Base-by-base conservation (phyloP, 2,888 invertebrate species). In the Abrostola tripartita region DNA sequence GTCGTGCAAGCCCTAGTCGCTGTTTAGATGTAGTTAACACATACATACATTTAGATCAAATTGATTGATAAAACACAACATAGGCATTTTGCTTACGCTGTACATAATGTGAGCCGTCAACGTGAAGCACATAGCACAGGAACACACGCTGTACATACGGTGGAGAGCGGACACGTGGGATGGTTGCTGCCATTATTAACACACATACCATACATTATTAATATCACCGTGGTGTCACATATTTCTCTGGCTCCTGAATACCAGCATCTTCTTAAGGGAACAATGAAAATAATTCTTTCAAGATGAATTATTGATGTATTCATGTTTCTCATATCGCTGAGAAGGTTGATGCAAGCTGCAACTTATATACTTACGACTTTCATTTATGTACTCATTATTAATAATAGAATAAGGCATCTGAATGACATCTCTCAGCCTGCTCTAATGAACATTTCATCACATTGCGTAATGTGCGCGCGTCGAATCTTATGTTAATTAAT, bases 371-470 rank as follows among this genome's bases (percentile, higher is more conserved):
- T 2, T 37, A 11, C 4, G 9, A 10, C 6, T 40, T 51, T 14
- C 49, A 64, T 62, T 40, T 50, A 44, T 55, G 24, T 54, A 52
- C 10, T 55, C 37, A 10, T n/a, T 37, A 11, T n/a, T 40, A 9
- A 59, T 37, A 40, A 6, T 11, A 44, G 42, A 40, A 55, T 41
- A 37, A 8, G 44, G 59, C 65, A 49, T 59, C 50, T 9, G 49
- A 37, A 51, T 51, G 63, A 68, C 78, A 67, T 69, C 69, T 66
- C 69, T 68, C 71, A 62, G 44, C 61, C 66, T 61, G 56, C 24
- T 24, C 54, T 50, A 60, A 74, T 4, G 36, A 49, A 52, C 52
- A 52, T 38, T 9, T 35, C 38, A 7, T 38, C 5, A 12, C 36
- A 44, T n/a, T n/a, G 9, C 11, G 56, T 37, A 9, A 49, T 14